Conservation (phyloP, 2,113 vertebrate species). For the Heterochromis multidens region DNA sequence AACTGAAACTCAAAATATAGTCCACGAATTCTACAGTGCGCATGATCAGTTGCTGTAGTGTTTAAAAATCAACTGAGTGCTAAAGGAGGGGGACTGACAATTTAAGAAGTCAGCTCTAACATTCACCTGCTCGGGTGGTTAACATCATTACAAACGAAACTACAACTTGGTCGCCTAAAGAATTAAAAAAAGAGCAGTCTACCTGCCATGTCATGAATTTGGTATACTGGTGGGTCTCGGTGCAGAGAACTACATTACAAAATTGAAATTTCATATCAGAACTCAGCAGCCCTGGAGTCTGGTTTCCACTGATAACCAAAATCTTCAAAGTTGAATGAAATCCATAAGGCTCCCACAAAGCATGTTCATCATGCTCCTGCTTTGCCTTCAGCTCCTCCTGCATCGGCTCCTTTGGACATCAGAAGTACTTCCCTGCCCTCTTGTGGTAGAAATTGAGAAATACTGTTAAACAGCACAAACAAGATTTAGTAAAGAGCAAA, state of each 20-base stretch:
- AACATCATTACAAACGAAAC: not conserved
- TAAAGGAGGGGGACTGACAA: not conserved
- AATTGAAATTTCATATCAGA: constrained; percentile 32
- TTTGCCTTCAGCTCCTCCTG: not conserved
- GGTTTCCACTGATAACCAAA: constrained; percentile 53
- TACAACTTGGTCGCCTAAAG: not conserved
- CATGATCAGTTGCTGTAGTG: not conserved
- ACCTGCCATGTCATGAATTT: not conserved
- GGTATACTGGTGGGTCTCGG: not conserved
- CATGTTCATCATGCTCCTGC: constrained; percentile 18
- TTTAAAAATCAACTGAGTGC: not conserved
- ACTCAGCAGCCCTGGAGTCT: constrained; percentile 35
- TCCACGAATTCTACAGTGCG: not conserved
- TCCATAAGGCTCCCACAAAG: constrained; percentile 31
- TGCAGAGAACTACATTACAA: constrained; percentile 13
- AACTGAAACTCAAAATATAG: not conserved
- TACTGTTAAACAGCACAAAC: not conserved
- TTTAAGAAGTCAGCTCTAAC: not conserved
- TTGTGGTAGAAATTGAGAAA: constrained; percentile 39
- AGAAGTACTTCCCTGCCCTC: constrained; percentile 47
- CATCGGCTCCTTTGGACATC: not conserved
- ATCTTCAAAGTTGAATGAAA: constrained; percentile 56
- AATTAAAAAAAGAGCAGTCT: not conserved
- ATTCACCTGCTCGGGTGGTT: not conserved
- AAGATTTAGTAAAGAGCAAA: not conserved